These are phyloP conservation scores for Antedon mediterranea DNA, from an alignment of 53 echinoderm and acorn worm genomes.

Conservation along the genomic window DNA sequence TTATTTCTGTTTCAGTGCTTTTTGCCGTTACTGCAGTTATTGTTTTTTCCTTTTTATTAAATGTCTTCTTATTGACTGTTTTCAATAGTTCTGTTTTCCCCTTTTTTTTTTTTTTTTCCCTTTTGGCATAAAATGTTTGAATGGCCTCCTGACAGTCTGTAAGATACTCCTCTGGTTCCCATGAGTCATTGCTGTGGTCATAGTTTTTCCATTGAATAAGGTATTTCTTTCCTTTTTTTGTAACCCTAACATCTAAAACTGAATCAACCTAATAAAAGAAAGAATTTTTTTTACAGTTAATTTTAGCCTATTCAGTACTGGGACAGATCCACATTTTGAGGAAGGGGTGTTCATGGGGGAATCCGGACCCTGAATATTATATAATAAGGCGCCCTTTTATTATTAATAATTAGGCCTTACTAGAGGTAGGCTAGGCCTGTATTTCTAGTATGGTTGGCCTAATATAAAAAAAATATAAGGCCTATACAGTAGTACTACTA, in stretches of 20 bases:
- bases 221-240: background rate
- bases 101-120: background rate
- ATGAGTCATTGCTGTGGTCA: background rate
- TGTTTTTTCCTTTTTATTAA: background rate
- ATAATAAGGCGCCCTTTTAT: no score
- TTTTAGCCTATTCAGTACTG: no score
- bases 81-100: background rate
- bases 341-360: no score
- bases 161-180: background rate
- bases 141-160: background rate
- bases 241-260: background rate
- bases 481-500: no score
- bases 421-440: no score
- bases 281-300: background rate
- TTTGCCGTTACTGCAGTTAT: background rate
- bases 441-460: no score
- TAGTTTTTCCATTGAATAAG: background rate
- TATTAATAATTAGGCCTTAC: no score
- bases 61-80: background rate
- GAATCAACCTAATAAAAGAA: background rate
- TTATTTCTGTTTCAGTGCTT: background rate
- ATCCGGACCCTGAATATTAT: no score
- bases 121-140: background rate
- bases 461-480: no score
- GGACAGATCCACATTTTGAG: no score